Evolutionary conservation across 2,797 vertebrate species (phyloP).

Genomic region (Dipus sagitta): DNA sequence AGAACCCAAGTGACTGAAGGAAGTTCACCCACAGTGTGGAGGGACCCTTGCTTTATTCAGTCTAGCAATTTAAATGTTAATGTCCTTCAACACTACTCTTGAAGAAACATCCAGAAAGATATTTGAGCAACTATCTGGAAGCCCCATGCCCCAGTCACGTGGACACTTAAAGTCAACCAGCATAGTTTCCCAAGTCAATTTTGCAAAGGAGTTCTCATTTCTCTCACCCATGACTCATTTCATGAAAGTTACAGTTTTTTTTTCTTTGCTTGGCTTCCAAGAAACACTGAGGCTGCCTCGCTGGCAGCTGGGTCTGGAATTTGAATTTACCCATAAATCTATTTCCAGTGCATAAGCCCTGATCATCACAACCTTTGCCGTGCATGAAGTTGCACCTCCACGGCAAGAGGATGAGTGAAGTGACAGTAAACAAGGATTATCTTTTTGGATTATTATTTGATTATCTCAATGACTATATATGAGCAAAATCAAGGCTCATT

Average conservation of each 20-base stretch:
- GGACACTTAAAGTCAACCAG: background rate
- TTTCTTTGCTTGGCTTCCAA: background rate
- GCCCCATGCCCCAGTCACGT: background rate
- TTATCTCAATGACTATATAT: background rate
- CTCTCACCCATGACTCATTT: slow-evolving; percentile 9
- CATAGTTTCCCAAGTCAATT: slow-evolving; percentile 18
- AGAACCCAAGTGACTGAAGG: background rate
- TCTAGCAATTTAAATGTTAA: background rate
- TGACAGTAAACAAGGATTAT: slow-evolving; percentile 2
- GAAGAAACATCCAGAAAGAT: background rate
- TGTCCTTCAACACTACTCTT: background rate
- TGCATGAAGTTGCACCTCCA: background rate
- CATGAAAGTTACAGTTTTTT: background rate
- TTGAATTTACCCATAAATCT: background rate
- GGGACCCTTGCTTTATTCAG: background rate
- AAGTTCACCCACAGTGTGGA: background rate
- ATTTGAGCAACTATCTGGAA: background rate
- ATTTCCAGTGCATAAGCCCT: background rate
- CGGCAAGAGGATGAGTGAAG: background rate
- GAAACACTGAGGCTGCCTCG: background rate
- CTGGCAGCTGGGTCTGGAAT: background rate
- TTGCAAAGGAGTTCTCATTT: background rate
- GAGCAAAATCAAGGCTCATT: slow-evolving; percentile 7
- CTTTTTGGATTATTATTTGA: background rate
- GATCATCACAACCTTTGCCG: background rate